Percentiles rank a stretch among this genome's conserved stretches.
phyloP scores from a whole-genome alignment of 2,797 vertebrate species.

The Lithobates pipiens region DNA sequence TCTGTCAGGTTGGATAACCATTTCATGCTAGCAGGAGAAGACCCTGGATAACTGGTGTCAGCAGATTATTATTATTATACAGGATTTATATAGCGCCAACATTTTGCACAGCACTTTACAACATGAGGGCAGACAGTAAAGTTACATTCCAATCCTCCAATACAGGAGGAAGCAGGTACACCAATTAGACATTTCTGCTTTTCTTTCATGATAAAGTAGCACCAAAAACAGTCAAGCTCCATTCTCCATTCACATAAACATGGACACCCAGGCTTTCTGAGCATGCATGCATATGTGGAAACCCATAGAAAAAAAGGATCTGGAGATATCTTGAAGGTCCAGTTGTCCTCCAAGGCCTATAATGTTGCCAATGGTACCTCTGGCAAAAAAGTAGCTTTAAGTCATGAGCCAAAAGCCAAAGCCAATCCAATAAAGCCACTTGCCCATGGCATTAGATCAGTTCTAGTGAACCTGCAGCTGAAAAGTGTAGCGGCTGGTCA shows the following conservation, averaged over 20 bases:
- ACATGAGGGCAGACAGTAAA: too few species aligned
- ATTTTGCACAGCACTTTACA: too few species aligned
- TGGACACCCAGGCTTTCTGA: background rate
- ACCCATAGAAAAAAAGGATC: too few species aligned
- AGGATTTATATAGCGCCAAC: too few species aligned
- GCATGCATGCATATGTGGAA: too few species aligned
- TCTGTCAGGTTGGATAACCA: too few species aligned
- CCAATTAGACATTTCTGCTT: background rate
- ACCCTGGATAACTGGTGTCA: background rate
- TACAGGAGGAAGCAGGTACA: too few species aligned
- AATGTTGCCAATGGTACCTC: background rate
- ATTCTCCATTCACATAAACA: background rate
- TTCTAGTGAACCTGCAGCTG: background rate
- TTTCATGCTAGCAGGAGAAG: background rate
- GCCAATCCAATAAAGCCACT: background rate
- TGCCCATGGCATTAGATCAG: background rate
- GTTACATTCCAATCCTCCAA: too few species aligned
- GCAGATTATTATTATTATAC: too few species aligned
- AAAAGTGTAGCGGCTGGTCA: background rate
- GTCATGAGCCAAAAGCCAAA: background rate
- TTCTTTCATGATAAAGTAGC: background rate
- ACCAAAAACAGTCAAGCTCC: too few species aligned
- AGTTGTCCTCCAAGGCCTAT: background rate
- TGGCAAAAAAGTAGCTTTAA: background rate
- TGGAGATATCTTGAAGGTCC: background rate